A percentile compares a stretch with the other conserved stretches of the same genome.
These are phyloP conservation scores for Vesta saturnalis DNA, from an alignment of 2,888 invertebrate species.

Conservation along the genomic window DNA sequence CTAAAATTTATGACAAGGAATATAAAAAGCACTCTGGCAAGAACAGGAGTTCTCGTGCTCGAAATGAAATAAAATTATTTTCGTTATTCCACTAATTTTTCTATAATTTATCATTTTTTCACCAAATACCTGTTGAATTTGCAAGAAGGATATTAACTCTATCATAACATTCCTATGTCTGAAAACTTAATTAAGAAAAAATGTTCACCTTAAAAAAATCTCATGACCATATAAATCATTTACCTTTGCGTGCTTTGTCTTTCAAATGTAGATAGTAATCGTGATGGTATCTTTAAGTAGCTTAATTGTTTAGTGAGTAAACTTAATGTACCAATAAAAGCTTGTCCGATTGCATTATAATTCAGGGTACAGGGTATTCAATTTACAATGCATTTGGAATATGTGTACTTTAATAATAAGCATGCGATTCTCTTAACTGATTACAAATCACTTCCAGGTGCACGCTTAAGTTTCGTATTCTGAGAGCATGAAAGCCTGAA, in stretches of 20 bases:
- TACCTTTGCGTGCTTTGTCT: no score
- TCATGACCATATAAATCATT: no score
- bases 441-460: constrained; percentile 41
- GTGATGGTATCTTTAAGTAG: neutral
- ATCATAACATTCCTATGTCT: neutral
- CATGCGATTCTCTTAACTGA: constrained; percentile 36
- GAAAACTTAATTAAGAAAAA: no score
- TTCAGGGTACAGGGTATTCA: constrained; percentile 15
- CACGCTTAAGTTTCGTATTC: constrained; percentile 19
- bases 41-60: neutral
- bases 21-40: neutral
- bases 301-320: no score
- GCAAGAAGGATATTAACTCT: neutral
- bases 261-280: neutral
- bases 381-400: constrained; percentile 21
- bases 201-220: no score
- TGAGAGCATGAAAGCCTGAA: constrained; percentile 22
- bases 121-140: neutral
- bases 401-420: constrained; percentile 25
- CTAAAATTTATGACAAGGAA: neutral
- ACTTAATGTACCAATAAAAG: constrained; percentile 25
- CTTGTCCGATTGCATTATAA: constrained; percentile 30
- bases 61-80: constrained; percentile 1
- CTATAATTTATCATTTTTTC: neutral
- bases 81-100: constrained; percentile 1